Percentiles rank a stretch among this genome's conserved stretches.
Evolutionary conservation across 2,113 vertebrate species (phyloP).

Genomic region (Emydura subglobosa): DNA sequence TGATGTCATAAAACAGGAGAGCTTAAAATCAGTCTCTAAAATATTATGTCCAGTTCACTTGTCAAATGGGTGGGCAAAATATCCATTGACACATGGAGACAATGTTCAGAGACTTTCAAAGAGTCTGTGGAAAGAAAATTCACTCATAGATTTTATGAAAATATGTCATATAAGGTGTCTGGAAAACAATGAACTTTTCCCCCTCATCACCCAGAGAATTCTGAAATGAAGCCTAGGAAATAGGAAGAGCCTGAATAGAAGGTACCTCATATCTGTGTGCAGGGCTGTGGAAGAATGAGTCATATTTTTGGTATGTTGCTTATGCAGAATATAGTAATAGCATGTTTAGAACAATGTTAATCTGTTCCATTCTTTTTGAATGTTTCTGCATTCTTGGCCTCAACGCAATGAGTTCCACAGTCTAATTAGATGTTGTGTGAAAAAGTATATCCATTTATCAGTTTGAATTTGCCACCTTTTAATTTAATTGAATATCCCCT

Average conservation of each 20-base stretch:
- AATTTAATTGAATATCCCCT: background rate
- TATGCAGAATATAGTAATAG: background rate
- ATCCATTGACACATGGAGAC: background rate
- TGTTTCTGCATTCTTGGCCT: background rate
- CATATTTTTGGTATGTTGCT: background rate
- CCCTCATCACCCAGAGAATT: background rate
- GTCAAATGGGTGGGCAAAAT: background rate
- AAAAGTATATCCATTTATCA: background rate
- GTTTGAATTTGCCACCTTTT: background rate
- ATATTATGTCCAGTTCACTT: fast-evolving
- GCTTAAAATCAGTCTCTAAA: background rate
- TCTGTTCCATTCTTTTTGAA: background rate
- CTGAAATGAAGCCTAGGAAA: background rate
- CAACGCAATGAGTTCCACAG: background rate
- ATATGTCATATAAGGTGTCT: background rate
- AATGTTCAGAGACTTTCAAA: background rate
- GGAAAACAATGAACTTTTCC: background rate
- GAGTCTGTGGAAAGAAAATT: background rate
- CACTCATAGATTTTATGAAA: background rate
- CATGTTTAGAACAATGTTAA: background rate
- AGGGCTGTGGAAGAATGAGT: background rate
- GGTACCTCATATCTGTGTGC: fast-evolving
- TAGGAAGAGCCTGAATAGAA: background rate
- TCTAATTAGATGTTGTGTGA: background rate
- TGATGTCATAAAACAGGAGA: background rate